Base-by-base conservation (phyloP, 30 jellyfish, hydroid and myxozoan genomes). In the Aurelia sp. region DNA sequence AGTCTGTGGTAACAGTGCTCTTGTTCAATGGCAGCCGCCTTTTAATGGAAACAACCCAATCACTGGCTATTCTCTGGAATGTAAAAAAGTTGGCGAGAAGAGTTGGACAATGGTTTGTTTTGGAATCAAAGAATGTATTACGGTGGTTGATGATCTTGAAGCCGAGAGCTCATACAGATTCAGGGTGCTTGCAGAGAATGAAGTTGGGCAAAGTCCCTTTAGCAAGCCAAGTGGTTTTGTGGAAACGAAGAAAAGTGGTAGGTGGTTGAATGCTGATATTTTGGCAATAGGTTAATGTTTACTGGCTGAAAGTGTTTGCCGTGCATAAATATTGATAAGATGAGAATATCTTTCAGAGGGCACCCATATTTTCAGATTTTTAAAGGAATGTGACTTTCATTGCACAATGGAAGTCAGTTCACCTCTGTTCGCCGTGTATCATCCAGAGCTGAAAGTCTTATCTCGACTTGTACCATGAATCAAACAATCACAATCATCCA, bases 1-100 rank as follows among this genome's bases (percentile, higher is more conserved):
- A 72, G 97, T 90, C 4, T 64, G 81, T 24, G 90, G 98, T 4
- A 95, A 90, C 65, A 79, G 97, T 69, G 99, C 96, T 15, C 91
- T 95, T 19, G 97, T 95, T n/a, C 99, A 95, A 59, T 95, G 99
- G 99, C 93, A 84, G 52, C 96, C 99, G 13, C 92, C 96, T 17
- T 95, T 90, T 51, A 97, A 95, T 84, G 99, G 99, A 41, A 95
- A 95, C 81, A 83, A 97, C 40, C 97, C 97, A 2, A 95, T 95
- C 57, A 55, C 63, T 8, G 89, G 94, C 47, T 90, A 95, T 79
- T 67, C 81, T 20, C 58, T 95, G 40, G 98, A 95, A 63, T 89
- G 91, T 80, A 92, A 91, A 57, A 80, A 81, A 53, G 97, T 89
- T 15, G 97, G 99, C 50, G 99, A 95, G 67, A 79, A 90, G 44